A percentile compares a stretch with the other conserved stretches of the same genome.
Evolutionary conservation across 2,888 invertebrate genomes (phyloP).

Genomic region (Galerucella calmariensis): DNA sequence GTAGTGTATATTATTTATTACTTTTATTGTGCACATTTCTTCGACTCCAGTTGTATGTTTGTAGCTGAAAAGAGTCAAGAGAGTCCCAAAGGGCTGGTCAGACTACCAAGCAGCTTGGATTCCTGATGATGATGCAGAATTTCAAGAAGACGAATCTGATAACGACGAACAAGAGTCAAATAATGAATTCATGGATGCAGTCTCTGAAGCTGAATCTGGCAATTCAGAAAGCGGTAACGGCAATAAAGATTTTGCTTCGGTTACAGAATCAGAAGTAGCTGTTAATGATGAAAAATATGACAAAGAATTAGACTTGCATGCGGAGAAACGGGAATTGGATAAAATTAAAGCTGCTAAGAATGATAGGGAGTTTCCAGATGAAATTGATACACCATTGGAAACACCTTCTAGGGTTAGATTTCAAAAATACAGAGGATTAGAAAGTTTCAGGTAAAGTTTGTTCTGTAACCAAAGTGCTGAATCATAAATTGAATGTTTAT

Average conservation of each 20-base stretch:
- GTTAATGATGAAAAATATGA: conserved; percentile 79
- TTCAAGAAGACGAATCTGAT: conserved; percentile 70
- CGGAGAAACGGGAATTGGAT: conserved; percentile 81
- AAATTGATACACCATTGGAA: conserved; percentile 94
- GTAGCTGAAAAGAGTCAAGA: conserved; percentile 72
- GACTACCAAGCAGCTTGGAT: conserved; percentile 97
- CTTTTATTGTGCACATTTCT: neutral
- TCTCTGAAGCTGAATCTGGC: conserved; percentile 61
- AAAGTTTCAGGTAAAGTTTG: conserved; percentile 76
- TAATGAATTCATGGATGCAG: conserved; percentile 54
- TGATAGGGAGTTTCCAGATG: conserved; percentile 95
- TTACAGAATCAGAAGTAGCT: conserved; percentile 72
- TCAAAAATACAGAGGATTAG: conserved; percentile 92
- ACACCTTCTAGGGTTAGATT: conserved; percentile 85
- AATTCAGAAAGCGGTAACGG: conserved; percentile 59
- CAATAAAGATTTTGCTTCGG: conserved; percentile 77
- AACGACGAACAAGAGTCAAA: conserved; percentile 68
- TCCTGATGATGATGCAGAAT: conserved; percentile 72
- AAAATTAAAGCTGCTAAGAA: conserved; percentile 77
- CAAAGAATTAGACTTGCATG: conserved; percentile 76
- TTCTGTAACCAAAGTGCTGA: no score
- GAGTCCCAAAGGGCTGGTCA: conserved; percentile 94
- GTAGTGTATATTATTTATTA: neutral
- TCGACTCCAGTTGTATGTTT: conserved; percentile 5
- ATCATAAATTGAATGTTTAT: neutral